These are phyloP conservation scores for Oryzias celebensis DNA, from an alignment of 2,113 vertebrate species.

Conservation along the genomic window DNA sequence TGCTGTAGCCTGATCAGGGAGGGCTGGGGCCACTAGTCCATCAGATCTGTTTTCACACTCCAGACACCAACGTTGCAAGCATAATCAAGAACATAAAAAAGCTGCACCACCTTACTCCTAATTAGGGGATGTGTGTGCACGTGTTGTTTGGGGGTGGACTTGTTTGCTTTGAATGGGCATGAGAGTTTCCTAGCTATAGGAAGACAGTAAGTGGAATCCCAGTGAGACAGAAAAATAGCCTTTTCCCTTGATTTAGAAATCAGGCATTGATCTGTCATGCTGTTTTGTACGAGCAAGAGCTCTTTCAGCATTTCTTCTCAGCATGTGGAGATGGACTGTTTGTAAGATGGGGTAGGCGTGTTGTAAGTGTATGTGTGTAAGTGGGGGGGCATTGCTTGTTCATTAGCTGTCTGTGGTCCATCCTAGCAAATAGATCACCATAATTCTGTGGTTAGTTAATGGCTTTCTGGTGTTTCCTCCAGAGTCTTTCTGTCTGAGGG, in stretches of 20 bases:
- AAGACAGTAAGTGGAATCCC: conserved; percentile 80
- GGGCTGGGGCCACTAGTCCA: conserved; percentile 73
- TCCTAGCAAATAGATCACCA: conserved; percentile 93
- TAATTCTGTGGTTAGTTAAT: conserved; percentile 99
- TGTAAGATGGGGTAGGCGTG: conserved; percentile 14
- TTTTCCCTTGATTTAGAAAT: conserved; percentile 94
- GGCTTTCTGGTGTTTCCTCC: conserved; percentile 98
- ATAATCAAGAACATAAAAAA: conserved; percentile 74
- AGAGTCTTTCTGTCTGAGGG: conserved; percentile 92
- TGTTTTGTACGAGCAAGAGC: conserved; percentile 89
- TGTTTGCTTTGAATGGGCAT: conserved; percentile 78
- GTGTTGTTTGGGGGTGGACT: conserved; percentile 44
- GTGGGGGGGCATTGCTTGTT: conserved; percentile 79
- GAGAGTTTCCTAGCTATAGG: conserved; percentile 73
- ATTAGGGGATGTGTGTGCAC: conserved; percentile 71
- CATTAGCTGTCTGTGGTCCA: conserved; percentile 91
- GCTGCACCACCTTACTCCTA: conserved; percentile 67
- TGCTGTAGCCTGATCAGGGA: conserved; percentile 74
- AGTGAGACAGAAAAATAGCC: conserved; percentile 87
- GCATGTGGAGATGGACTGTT: conserved; percentile 52
- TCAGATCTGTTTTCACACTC: conserved; percentile 82
- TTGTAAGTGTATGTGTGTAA: conserved; percentile 11
- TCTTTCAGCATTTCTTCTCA: conserved; percentile 88
- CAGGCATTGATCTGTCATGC: conserved; percentile 93
- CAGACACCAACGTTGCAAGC: conserved; percentile 74